Base-by-base conservation (phyloP, 1,140 invertebrate species). In the Drosophila pruinosa region DNA sequence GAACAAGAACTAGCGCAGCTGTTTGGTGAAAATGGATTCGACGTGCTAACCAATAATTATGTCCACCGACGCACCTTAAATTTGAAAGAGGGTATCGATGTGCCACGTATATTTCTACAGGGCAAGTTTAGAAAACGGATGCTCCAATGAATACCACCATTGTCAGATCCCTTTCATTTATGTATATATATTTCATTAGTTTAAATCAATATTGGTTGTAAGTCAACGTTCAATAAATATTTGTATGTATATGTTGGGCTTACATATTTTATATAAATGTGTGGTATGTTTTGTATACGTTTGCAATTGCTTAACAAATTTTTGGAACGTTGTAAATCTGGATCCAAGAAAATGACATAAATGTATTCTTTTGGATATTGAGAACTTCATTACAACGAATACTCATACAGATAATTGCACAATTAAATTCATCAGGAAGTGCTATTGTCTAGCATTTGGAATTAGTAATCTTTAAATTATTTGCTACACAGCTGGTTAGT, bases 101-200 rank as follows among this genome's bases (percentile, higher is more conserved):
- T 98, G 0, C 95, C 95, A 0, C 93, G 98, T 59, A 95, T 97
- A 75, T 99, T 98, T 93, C 93, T 99, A 5, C 98, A 99, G 92
- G 96, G 94, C 12, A 98, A 97, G 93, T 98, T 97, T 91, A 90
- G 79, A 8, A 96, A 95, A 83, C 92, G 41, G 6, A 22, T 21
- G 0, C 0, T 1, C 8, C 1, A 19, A 12, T 41, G n/a, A 64
- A 24, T 17, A 1, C 12, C 3, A 4, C n/a, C 1, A 10, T 22
- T 8, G 15, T 15, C 26, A 10, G 17, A 53, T 58, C 50, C 12
- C 22, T 38, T 57, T 71, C 39, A 48, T 26, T 54, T 57, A 67
- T 41, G 19, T 77, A 43, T 62, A 61, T 72, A 36, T 62, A 59
- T 63, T 50, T 53, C 22, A 12, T 57, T 59, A 58, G 19, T 85